These are phyloP conservation scores for Spinibarbus caldwelli DNA, from an alignment of 2,797 vertebrate species.

Conservation along the genomic window DNA sequence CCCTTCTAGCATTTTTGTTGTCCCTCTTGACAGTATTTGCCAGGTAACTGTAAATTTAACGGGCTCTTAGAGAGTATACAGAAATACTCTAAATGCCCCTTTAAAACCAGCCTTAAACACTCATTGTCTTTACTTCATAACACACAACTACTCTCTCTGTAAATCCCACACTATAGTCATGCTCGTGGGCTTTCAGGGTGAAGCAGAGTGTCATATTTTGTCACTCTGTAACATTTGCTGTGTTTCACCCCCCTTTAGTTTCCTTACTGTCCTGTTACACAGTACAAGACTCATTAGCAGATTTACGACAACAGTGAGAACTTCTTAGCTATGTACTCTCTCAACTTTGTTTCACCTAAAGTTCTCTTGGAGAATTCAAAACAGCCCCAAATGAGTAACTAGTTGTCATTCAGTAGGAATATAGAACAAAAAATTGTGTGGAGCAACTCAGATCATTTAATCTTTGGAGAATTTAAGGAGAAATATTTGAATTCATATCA, in stretches of 20 bases:
- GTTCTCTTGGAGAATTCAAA: no score
- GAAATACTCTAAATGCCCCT: constrained; percentile 68
- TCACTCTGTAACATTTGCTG: constrained; percentile 56
- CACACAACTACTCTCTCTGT: constrained; percentile 62
- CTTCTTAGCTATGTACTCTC: neutral
- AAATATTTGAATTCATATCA: no score
- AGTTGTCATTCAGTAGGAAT: neutral
- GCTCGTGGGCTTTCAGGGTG: neutral
- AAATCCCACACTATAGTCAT: constrained; percentile 55
- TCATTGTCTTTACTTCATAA: constrained; percentile 68
- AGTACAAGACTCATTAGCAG: constrained; percentile 52
- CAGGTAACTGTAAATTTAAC: constrained; percentile 82
- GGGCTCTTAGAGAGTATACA: constrained; percentile 74
- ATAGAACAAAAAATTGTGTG: no score
- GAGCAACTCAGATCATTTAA: no score
- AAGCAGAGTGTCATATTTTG: neutral
- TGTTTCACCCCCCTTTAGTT: constrained; percentile 1
- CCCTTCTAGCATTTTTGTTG: constrained; percentile 66
- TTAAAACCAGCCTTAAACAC: constrained; percentile 79
- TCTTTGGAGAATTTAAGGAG: no score
- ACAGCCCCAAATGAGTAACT: no score
- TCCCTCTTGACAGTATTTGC: constrained; percentile 76
- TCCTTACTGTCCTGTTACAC: constrained; percentile 47
- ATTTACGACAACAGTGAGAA: constrained; percentile 53
- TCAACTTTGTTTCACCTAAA: no score